Evolutionary conservation across 2,797 vertebrate species (phyloP).

Genomic region (Podarcis siculus): DNA sequence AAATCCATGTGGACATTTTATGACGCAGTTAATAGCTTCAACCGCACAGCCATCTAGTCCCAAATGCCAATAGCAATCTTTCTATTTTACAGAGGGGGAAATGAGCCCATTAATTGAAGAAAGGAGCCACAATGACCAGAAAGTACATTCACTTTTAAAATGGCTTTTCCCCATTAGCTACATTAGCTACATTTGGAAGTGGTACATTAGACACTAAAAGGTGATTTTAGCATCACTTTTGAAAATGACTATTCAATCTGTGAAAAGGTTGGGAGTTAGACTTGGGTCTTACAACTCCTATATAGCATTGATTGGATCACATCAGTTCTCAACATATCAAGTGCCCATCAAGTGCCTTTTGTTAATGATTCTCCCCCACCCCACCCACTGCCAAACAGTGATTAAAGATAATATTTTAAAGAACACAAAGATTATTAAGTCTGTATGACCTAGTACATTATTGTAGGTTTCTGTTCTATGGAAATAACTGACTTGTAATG

Average conservation of each 20-base stretch:
- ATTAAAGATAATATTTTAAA: not conserved
- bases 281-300: not conserved
- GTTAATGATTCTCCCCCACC: not conserved
- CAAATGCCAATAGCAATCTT: not conserved
- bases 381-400: not conserved
- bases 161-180: not conserved
- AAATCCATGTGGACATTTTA: not conserved
- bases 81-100: not conserved
- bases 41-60: not conserved
- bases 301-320: not conserved
- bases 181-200: not conserved
- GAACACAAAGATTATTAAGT: not conserved
- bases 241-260: not conserved
- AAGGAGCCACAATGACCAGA: not conserved
- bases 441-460: not conserved
- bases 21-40: not conserved
- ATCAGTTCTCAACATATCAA: not conserved
- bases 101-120: not conserved
- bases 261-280: not conserved
- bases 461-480: not conserved
- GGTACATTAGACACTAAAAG: not conserved
- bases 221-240: not conserved
- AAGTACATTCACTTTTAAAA: not conserved
- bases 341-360: not conserved
- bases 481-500: not conserved